Base-by-base conservation (phyloP, 2,797 vertebrate genomes). In the Spinus pinus region DNA sequence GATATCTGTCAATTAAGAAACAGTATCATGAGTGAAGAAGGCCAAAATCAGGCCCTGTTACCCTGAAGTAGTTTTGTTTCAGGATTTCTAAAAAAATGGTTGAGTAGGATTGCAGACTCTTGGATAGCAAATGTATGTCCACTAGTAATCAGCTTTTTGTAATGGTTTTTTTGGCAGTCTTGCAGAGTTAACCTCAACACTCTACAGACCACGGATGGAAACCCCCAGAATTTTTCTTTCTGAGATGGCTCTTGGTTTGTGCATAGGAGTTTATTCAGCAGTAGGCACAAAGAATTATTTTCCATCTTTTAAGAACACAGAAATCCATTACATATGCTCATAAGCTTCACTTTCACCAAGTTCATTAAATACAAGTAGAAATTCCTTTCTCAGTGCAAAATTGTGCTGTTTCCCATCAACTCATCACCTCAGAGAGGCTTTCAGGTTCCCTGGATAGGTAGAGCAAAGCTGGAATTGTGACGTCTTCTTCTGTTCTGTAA, bases 361-460 rank as follows among this genome's bases (percentile, higher is more conserved):
- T 86, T 91, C 82, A 86, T 96, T 90, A 88, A 90, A 88, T 60
- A 58, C n/a, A 77, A 90, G 37, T 81, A 93, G 88, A 94, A 90
- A 61, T 73, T 92, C 60, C 67, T 33, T 93, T 33, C 44, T 88
- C 28, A 7, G 53, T 64, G 42, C 67, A 53, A 49, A 57, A 71
- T 61, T 77, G 44, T 60, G 80, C 95, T 96, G 88, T 86, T 94
- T 90, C 81, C 62, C 87, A 90, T 95, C 94, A 96, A 84, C 77
- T 96, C 83, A 86, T 88, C 94, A 93, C 91, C 88, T 97, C 81
- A 73, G 80, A 94, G 82, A 84, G 23, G 35, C 71, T 49, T 86
- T 91, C 80, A 94, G 91, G 91, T 95, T 95, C 51, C 57, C 42
- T 7, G 61, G 42, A 47, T 90, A 96, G 91, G 94, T 94, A 81